These are phyloP conservation scores for Drosophila multiciliata DNA, from an alignment of 2,888 invertebrate species.

Conservation along the genomic window DNA sequence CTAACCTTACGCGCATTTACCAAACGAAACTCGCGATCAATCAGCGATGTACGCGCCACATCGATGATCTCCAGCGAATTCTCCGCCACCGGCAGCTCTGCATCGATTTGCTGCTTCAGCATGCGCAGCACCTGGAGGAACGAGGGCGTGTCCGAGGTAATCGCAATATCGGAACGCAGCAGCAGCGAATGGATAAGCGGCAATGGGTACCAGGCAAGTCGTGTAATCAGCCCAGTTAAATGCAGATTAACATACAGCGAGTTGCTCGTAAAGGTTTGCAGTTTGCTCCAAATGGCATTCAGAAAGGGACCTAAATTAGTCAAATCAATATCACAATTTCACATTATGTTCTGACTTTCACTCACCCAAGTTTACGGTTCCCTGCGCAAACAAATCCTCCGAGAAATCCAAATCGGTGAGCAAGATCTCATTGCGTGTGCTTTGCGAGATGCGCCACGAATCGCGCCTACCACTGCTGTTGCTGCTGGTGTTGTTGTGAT, in stretches of 20 bases:
- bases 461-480: conserved; percentile 62
- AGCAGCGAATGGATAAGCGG: conserved; percentile 94
- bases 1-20: conserved; percentile 88
- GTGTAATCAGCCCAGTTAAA: conserved; percentile 93
- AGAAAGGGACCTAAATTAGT: conserved; percentile 90
- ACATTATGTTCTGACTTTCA: background rate
- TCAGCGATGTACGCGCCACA: conserved; percentile 91
- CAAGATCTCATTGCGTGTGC: conserved; percentile 78
- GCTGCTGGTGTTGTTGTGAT: conserved; percentile 41
- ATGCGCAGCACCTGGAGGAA: conserved; percentile 94
- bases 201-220: conserved; percentile 94
- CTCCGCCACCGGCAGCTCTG: conserved; percentile 87
- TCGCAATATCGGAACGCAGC: conserved; percentile 92
- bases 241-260: conserved; percentile 94
- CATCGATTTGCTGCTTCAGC: conserved; percentile 94
- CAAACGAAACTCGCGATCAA: conserved; percentile 91
- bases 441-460: conserved; percentile 82
- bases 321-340: conserved; percentile 1
- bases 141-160: conserved; percentile 96
- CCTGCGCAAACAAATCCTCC: conserved; percentile 85
- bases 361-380: conserved; percentile 85
- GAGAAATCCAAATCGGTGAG: conserved; percentile 85
- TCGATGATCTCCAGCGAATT: conserved; percentile 88
- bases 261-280: conserved; percentile 93
- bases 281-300: conserved; percentile 91